Percentiles rank a stretch among this genome's conserved stretches.
These are phyloP conservation scores for Podarcis muralis DNA, from an alignment of 2,113 vertebrate genomes.

Conservation along the genomic window DNA sequence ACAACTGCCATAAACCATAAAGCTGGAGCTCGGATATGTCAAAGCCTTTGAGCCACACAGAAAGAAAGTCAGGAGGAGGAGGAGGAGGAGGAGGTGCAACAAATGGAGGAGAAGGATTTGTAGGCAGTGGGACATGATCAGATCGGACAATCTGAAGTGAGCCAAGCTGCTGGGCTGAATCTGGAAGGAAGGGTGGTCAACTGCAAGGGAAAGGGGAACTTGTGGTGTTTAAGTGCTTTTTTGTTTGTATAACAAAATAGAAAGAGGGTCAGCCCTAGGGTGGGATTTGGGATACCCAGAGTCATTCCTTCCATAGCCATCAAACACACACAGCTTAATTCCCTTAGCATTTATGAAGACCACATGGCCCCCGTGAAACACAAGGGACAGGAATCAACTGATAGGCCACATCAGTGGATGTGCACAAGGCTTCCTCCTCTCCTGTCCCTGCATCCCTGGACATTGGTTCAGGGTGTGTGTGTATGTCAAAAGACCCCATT, in stretches of 20 bases:
- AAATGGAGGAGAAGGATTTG: background rate
- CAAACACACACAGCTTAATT: background rate
- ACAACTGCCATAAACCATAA: constrained; percentile 16
- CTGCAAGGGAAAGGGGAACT: background rate
- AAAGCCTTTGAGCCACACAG: constrained; percentile 13
- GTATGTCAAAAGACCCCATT: too few species aligned
- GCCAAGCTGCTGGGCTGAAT: background rate
- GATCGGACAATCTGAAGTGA: background rate
- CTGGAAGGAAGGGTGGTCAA: background rate
- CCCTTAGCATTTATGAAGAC: background rate
- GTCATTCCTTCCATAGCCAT: background rate
- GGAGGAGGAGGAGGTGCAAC: background rate
- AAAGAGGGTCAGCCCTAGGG: background rate
- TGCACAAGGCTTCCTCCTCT: too few species aligned
- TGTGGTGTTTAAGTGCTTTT: background rate
- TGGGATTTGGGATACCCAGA: too few species aligned
- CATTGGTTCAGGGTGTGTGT: too few species aligned
- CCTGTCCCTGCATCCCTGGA: too few species aligned
- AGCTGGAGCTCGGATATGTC: constrained; percentile 2
- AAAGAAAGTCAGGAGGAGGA: background rate
- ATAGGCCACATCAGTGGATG: too few species aligned
- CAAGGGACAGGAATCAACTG: background rate
- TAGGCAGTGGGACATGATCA: background rate
- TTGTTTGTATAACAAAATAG: background rate
- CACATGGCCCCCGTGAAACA: background rate